Evolutionary conservation across 2,797 vertebrate species (phyloP).

Genomic region (Trichosurus vulpecula): DNA sequence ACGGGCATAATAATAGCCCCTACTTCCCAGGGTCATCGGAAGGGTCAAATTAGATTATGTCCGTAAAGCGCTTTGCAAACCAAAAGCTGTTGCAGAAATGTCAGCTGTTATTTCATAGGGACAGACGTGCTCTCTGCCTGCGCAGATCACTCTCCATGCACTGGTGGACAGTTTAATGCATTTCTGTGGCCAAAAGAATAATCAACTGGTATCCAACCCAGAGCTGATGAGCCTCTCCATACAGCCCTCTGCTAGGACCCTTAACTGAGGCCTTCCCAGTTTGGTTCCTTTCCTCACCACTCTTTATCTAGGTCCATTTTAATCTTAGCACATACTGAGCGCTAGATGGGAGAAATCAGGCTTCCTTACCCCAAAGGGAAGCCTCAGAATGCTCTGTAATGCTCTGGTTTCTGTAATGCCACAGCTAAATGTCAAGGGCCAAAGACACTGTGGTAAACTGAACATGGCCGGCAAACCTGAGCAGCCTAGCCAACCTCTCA

Average conservation of each 20-base stretch:
- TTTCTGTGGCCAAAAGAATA: too few relatives aligned
- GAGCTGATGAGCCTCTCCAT: too few relatives aligned
- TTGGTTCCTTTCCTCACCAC: not conserved
- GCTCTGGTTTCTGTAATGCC: not conserved
- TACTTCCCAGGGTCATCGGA: not conserved
- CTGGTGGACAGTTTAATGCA: too few relatives aligned
- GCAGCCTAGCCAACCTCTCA: not conserved
- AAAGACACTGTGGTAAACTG: not conserved
- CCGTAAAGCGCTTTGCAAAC: not conserved
- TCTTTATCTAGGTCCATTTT: not conserved
- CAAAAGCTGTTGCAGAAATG: not conserved
- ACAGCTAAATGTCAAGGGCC: not conserved
- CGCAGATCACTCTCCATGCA: too few relatives aligned
- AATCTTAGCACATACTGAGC: not conserved
- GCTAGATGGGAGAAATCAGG: not conserved
- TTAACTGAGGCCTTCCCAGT: not conserved
- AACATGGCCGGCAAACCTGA: not conserved
- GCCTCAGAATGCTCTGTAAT: not conserved
- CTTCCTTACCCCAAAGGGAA: not conserved
- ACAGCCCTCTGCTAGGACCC: too few relatives aligned
- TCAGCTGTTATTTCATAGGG: not conserved
- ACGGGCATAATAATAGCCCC: not conserved
- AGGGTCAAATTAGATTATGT: slow-evolving; percentile 10
- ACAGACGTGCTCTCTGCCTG: too few relatives aligned
- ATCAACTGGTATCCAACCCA: too few relatives aligned